These are phyloP conservation scores for Pilophorus perplexus DNA, from an alignment of 2,888 invertebrate genomes.

Conservation along the genomic window DNA sequence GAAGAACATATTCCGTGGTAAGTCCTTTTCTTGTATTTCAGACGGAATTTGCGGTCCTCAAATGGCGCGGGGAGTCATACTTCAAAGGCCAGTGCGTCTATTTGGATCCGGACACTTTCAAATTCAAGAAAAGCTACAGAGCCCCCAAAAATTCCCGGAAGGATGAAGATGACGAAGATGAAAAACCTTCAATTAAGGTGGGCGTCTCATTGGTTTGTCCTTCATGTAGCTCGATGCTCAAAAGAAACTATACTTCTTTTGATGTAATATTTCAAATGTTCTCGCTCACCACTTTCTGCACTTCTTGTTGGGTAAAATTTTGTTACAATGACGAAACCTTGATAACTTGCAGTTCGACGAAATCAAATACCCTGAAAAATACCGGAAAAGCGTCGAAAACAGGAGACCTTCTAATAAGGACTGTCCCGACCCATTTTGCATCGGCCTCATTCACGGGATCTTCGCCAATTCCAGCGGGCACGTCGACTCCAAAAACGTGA, in stretches of 20 bases:
- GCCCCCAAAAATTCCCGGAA: neutral
- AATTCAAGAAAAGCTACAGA: slow-evolving; percentile 54
- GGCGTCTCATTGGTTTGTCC: no score
- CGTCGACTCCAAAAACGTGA: slow-evolving; percentile 50
- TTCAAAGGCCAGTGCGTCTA: slow-evolving; percentile 68
- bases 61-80: slow-evolving; percentile 62
- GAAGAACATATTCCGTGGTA: no score
- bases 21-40: neutral
- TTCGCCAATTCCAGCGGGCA: neutral
- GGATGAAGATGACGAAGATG: neutral
- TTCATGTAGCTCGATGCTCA: no score
- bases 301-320: no score
- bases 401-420: slow-evolving; percentile 60
- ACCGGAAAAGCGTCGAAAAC: slow-evolving; percentile 59
- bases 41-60: slow-evolving; percentile 51
- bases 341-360: slow-evolving; percentile 64
- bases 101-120: slow-evolving; percentile 63
- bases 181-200: no score
- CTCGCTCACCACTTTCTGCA: neutral
- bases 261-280: neutral
- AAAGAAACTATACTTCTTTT: no score
- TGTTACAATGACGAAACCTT: no score
- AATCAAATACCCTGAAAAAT: slow-evolving; percentile 74
- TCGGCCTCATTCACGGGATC: slow-evolving; percentile 68
- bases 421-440: slow-evolving; percentile 72